Conservation (phyloP, 2,113 vertebrate genomes). For the Promerops cafer region DNA sequence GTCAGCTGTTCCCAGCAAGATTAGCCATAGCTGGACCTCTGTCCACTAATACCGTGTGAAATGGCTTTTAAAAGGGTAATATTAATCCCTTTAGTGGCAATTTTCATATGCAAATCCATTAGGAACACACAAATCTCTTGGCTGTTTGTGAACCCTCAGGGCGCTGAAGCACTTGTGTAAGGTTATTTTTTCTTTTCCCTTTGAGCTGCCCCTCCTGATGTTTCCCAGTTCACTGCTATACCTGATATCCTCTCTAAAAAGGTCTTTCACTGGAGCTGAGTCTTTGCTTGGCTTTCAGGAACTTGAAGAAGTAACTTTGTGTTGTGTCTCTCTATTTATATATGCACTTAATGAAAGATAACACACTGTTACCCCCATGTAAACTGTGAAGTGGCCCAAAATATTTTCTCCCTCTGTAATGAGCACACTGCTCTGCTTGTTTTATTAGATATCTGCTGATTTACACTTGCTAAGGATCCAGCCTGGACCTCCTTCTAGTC, state of each 20-base stretch:
- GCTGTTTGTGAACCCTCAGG: neutral
- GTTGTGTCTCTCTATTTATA: neutral
- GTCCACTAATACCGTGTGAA: neutral
- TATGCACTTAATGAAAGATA: neutral
- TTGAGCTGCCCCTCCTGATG: neutral
- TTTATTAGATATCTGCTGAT: neutral
- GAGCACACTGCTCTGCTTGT: neutral
- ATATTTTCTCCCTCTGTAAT: neutral
- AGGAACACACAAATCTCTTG: neutral
- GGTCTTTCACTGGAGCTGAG: neutral
- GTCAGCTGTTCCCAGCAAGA: neutral
- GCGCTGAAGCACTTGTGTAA: neutral
- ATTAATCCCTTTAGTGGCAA: neutral
- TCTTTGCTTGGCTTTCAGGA: neutral
- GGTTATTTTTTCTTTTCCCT: neutral
- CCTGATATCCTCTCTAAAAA: neutral
- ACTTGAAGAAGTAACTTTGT: neutral
- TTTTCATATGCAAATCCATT: neutral
- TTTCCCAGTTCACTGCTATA: neutral
- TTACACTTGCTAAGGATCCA: neutral
- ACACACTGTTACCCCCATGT: neutral
- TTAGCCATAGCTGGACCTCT: neutral
- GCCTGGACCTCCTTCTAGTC: slow-evolving; percentile 48
- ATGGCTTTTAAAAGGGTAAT: neutral
- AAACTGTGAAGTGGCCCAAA: neutral